Conservation (phyloP, 2,113 vertebrate genomes). For the Bolborhynchus lineola region DNA sequence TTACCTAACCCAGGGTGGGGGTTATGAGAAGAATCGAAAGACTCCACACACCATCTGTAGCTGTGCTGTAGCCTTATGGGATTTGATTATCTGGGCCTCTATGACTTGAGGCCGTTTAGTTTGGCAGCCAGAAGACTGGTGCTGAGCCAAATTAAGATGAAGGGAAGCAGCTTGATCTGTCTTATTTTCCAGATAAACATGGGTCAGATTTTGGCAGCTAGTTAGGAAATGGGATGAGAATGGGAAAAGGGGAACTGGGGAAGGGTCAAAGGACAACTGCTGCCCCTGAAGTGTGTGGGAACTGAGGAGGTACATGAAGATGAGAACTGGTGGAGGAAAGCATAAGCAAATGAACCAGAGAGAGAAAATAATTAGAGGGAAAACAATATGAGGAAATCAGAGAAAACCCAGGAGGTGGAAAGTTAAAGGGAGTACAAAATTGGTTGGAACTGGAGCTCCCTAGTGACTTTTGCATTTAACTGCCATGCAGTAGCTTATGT, state of each 20-base stretch:
- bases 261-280: background rate
- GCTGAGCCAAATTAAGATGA: slow-evolving; percentile 4
- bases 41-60: background rate
- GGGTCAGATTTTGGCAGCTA: background rate
- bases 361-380: background rate
- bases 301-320: background rate
- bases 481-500: background rate
- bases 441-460: background rate
- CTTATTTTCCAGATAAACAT: background rate
- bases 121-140: background rate
- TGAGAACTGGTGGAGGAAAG: background rate
- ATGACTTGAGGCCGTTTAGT: background rate
- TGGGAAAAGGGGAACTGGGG: background rate
- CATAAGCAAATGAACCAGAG: background rate
- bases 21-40: background rate
- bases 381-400: slow-evolving; percentile 21
- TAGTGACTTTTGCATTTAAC: background rate
- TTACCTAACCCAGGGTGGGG: background rate
- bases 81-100: background rate
- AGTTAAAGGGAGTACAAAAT: background rate
- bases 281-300: background rate
- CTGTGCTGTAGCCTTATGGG: background rate
- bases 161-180: background rate
- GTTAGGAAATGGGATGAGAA: slow-evolving; percentile 4
- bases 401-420: background rate